Evolutionary conservation across 2,888 invertebrate species (phyloP).

Genomic region (Ceraclea dissimilis): DNA sequence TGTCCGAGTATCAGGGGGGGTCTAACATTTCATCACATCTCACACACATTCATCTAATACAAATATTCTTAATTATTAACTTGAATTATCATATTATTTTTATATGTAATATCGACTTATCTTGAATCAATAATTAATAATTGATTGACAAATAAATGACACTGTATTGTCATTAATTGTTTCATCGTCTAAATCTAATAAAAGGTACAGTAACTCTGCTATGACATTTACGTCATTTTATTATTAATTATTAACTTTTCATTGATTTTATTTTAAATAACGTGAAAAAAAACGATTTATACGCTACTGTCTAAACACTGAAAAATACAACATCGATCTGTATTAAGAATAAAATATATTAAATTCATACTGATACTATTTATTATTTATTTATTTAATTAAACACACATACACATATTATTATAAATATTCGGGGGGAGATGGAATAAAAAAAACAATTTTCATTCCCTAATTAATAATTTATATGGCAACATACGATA

Average conservation of each 20-base stretch:
- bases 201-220: slow-evolving; percentile 26
- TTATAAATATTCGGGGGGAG: background rate
- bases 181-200: slow-evolving; percentile 14
- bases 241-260: background rate
- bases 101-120: no score
- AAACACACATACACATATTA: no score
- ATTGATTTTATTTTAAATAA: no score
- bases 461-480: no score
- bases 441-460: no score
- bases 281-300: no score
- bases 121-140: background rate
- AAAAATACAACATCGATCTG: slow-evolving; percentile 1
- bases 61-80: background rate
- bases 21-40: background rate
- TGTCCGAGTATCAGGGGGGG: background rate
- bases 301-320: background rate
- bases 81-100: no score
- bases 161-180: background rate
- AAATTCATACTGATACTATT: no score
- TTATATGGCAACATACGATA: no score
- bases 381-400: no score
- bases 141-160: background rate
- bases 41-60: background rate
- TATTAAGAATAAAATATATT: background rate
- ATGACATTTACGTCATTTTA: slow-evolving; percentile 6